Percentiles rank a stretch among this genome's conserved stretches.
Conservation (phyloP, 1,140 invertebrate genomes). For the Bradysia coprophila region DNA sequence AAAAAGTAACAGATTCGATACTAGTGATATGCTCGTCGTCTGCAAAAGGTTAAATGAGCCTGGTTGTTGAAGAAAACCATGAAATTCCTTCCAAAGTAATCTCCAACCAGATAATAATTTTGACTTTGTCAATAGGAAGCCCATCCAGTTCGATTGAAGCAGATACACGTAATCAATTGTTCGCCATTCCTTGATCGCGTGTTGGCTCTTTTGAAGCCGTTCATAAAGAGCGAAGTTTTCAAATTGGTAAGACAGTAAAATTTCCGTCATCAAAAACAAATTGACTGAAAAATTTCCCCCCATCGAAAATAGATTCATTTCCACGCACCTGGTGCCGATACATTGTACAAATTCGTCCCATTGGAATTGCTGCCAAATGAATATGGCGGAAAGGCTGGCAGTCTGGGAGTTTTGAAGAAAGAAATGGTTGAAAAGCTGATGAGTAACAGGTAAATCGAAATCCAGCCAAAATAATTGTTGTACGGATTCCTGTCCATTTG, state of each 20-base stretch:
- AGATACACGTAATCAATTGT: conserved; percentile 50
- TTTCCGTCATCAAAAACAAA: too few species aligned
- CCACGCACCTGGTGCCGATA: conserved; percentile 35
- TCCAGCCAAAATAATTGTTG: background rate
- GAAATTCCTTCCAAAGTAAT: too few species aligned
- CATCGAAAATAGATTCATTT: conserved; percentile 41
- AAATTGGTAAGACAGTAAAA: conserved; percentile 12
- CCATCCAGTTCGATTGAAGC: conserved; percentile 50
- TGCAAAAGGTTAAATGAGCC: too few species aligned
- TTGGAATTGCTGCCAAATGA: conserved; percentile 40
- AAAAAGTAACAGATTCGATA: too few species aligned
- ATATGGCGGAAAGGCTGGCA: conserved; percentile 42
- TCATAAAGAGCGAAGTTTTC: conserved; percentile 40
- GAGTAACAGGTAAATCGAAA: background rate
- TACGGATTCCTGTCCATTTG: background rate
- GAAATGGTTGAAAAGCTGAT: background rate
- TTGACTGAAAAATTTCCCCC: too few species aligned
- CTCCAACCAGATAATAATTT: too few species aligned
- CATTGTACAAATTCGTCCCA: conserved; percentile 36
- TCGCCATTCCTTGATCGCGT: conserved; percentile 40
- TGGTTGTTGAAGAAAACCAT: too few species aligned
- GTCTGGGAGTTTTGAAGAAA: background rate
- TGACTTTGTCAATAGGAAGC: too few species aligned
- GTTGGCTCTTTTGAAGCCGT: conserved; percentile 37
- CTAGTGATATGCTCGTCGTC: too few species aligned